Conservation (phyloP, 2,113 vertebrate genomes). For the Charina bottae region DNA sequence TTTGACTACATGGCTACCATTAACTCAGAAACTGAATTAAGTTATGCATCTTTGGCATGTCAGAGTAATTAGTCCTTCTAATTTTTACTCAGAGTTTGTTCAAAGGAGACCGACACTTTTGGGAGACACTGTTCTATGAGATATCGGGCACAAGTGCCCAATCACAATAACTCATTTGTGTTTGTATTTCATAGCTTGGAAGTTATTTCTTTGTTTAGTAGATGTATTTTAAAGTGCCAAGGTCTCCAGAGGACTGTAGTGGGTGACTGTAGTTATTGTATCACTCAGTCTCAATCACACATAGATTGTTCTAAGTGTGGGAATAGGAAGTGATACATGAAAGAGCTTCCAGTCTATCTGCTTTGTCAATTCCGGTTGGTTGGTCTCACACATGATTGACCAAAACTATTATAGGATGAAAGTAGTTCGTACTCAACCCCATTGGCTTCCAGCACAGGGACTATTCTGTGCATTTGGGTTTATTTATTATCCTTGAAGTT, state of each 20-base stretch:
- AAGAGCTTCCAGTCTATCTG: neutral
- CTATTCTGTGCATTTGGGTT: neutral
- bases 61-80: neutral
- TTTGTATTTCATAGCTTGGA: neutral
- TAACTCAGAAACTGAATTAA: too few species aligned
- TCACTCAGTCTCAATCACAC: neutral
- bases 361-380: neutral
- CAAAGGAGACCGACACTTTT: neutral
- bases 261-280: neutral
- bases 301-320: slow-evolving; percentile 6
- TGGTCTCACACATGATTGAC: neutral
- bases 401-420: neutral
- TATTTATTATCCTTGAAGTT: neutral
- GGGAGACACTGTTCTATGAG: neutral
- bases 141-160: neutral
- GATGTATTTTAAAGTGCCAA: neutral
- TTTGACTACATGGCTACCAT: too few species aligned
- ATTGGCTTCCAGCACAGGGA: neutral
- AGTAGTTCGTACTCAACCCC: neutral
- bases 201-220: neutral
- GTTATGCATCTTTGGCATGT: neutral
- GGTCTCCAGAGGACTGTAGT: neutral
- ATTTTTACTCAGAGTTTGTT: neutral
- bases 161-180: neutral
- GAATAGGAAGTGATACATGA: neutral